Evolutionary conservation across 1,140 invertebrate species (phyloP), one percentile per base, ranked within the genome.

Genomic region (Zaprionus nigranus): DNA sequence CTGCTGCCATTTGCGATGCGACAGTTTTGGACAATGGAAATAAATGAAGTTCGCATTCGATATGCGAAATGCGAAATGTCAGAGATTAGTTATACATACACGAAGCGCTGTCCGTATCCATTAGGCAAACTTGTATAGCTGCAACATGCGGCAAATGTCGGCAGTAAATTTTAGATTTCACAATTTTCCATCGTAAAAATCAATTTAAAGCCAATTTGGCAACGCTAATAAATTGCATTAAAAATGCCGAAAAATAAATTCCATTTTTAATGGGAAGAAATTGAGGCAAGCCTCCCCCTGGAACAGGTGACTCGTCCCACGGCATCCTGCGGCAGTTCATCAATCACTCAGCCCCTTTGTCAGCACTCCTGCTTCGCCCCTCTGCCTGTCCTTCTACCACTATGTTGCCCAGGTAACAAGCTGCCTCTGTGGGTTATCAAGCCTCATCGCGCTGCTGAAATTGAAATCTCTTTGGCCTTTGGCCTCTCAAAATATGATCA

Each of bases 141-240:
- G 9, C 46, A 15, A 40, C 9, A 24, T 51, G 61, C 13, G n/a
- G 13, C 1, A 28, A 64, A 71, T 75, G 67, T 66, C 74, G 71
- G 67, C 73, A 71, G 76, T 78, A 58, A 66, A 86, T 82, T 79
- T 70, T 75, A 75, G 71, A 17, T 46, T 46, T 46, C 2, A 17
- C 6, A 49, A 38, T 66, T 57, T 38, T 24, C 26, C 26, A 40
- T 36, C 40, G 59, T 38, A 43, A 79, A 88, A 88, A 81, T 85
- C 84, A 88, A 88, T 88, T 84, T 88, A 40, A 76, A 79, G 84
- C 72, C 84, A 88, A 88, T 88, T 88, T 88, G 62, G 75, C 28
- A 51, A 62, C 65, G 85, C 78, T 88, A 90, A 88, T 88, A 90
- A 88, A 88, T 88, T 82, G 75, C 83, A 83, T 90, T 88, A 88